These are phyloP conservation scores for Epicauta chinensis DNA, from an alignment of 1,140 invertebrate species.

Conservation along the genomic window DNA sequence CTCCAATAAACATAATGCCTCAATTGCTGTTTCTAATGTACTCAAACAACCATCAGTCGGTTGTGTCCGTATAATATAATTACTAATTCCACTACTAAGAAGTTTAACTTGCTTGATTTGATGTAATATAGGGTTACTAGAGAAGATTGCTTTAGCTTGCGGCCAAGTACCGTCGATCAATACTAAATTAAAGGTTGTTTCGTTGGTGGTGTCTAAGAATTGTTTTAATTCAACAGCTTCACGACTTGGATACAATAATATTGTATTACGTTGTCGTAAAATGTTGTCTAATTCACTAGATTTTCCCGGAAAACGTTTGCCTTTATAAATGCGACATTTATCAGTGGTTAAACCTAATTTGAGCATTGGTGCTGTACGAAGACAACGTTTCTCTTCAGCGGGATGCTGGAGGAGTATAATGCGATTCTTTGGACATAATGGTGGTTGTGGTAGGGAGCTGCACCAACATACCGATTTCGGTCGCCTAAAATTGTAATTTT, in stretches of 20 bases:
- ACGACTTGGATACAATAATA: constrained; percentile 78
- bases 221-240: constrained; percentile 57
- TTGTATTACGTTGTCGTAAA: constrained; percentile 60
- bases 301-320: constrained; percentile 75
- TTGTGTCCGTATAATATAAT: constrained; percentile 90
- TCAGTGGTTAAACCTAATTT: constrained; percentile 62
- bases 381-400: constrained; percentile 82
- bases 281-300: constrained; percentile 63
- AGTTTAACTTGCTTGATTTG: constrained; percentile 70
- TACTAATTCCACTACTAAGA: constrained; percentile 61
- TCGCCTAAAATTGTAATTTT: constrained; percentile 57
- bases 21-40: constrained; percentile 82
- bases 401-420: constrained; percentile 87
- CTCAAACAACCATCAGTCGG: constrained; percentile 87
- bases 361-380: constrained; percentile 86
- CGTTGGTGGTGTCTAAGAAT: constrained; percentile 32
- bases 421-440: constrained; percentile 58
- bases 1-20: constrained; percentile 75
- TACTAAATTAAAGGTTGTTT: constrained; percentile 64
- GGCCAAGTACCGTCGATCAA: constrained; percentile 92
- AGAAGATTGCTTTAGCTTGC: constrained; percentile 83
- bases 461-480: constrained; percentile 88
- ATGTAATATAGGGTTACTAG: constrained; percentile 62
- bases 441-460: constrained; percentile 63
- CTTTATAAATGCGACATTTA: constrained; percentile 73